Evolutionary conservation across 2,113 vertebrate species (phyloP).

Genomic region (Centropristis striata): DNA sequence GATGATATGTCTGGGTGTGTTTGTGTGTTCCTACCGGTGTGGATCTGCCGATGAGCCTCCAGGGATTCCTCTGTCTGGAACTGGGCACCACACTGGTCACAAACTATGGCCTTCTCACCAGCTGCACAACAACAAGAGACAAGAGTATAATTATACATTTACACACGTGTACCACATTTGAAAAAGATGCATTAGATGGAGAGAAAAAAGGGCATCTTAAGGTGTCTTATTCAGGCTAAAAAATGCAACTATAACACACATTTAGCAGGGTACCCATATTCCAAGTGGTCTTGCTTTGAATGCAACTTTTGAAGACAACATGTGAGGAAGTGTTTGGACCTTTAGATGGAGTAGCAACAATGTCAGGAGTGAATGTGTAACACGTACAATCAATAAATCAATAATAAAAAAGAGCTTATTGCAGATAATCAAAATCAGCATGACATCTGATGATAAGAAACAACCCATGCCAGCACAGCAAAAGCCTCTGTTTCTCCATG

Average conservation of each 20-base stretch:
- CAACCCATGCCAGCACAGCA: neutral
- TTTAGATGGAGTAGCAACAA: neutral
- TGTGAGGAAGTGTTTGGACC: neutral
- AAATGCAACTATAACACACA: neutral
- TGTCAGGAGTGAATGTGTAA: no score
- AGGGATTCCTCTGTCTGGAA: slow-evolving; percentile 97
- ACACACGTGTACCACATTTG: neutral
- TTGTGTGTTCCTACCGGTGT: slow-evolving; percentile 89
- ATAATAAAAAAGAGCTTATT: neutral
- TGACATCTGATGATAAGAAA: neutral
- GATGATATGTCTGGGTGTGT: slow-evolving; percentile 16
- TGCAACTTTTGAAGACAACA: neutral
- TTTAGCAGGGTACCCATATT: neutral
- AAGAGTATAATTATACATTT: slow-evolving; percentile 14
- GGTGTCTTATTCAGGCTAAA: neutral
- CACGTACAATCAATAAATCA: neutral
- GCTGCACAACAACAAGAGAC: slow-evolving; percentile 80
- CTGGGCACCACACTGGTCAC: slow-evolving; percentile 98
- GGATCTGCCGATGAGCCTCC: slow-evolving; percentile 95
- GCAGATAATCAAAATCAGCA: no score
- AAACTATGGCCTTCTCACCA: slow-evolving; percentile 97
- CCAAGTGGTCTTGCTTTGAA: neutral
- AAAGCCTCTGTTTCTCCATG: neutral
- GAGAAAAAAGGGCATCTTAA: neutral
- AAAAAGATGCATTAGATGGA: neutral